These are phyloP conservation scores for Allophyes oxyacanthae DNA, from an alignment of 2,888 invertebrate species.

Conservation along the genomic window DNA sequence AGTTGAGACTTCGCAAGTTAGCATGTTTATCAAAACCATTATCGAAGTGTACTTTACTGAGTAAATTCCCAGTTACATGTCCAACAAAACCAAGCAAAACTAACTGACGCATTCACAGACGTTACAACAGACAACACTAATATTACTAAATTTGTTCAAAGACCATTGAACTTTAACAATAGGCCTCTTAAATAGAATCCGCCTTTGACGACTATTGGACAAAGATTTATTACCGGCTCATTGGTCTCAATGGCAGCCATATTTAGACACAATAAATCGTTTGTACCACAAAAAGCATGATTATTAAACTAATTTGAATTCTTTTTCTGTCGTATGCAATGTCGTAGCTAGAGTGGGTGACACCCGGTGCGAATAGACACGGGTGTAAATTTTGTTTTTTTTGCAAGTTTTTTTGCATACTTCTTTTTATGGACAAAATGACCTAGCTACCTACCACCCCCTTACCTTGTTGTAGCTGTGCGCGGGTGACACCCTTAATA, in stretches of 20 bases:
- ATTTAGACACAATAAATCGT: conserved; percentile 45
- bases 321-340: no score
- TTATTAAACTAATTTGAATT: conserved; percentile 18
- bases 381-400: no score
- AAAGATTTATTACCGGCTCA: conserved; percentile 43
- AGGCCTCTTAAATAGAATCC: conserved; percentile 42
- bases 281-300: conserved; percentile 20
- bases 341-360: no score
- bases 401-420: no score
- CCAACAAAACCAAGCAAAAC: conserved; percentile 7
- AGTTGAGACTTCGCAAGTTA: no score
- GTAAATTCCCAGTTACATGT: neutral
- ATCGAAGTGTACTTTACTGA: no score
- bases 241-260: conserved; percentile 40
- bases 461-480: no score
- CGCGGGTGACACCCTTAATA: no score
- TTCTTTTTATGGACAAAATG: no score
- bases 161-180: conserved; percentile 58
- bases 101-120: conserved; percentile 18
- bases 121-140: conserved; percentile 9
- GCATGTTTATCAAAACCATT: no score
- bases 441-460: no score
- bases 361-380: no score
- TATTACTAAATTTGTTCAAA: conserved; percentile 43
- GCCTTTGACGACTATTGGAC: conserved; percentile 36